Evolutionary conservation across 1,140 invertebrate genomes (phyloP).

Genomic region (Meloidogyne exigua): DNA sequence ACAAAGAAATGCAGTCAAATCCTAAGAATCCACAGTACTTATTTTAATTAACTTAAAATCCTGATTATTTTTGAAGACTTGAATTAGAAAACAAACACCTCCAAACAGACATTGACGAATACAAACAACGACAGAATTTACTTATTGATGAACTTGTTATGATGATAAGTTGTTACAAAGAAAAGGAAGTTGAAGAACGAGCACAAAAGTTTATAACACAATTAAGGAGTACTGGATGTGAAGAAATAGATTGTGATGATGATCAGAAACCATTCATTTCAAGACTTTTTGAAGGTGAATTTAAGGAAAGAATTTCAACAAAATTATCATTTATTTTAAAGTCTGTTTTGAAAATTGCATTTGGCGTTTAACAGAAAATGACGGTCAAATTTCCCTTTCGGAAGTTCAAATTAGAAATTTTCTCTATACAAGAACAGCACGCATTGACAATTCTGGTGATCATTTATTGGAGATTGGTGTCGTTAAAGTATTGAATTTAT

Average conservation of each 20-base stretch:
- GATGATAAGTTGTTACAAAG: conserved; percentile 80
- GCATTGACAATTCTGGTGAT: conserved; percentile 92
- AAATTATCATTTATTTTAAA: conserved; percentile 8
- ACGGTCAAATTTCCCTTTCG: conserved; percentile 93
- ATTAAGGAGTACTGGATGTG: conserved; percentile 3
- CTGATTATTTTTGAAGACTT: conserved; percentile 30
- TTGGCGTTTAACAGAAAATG: conserved; percentile 92
- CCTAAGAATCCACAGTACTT: conserved; percentile 1
- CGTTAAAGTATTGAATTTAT: conserved; percentile 86
- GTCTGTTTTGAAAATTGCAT: conserved; percentile 98
- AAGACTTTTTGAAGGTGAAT: conserved; percentile 76
- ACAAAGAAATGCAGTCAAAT: conserved; percentile 42
- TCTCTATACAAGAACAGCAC: conserved; percentile 91
- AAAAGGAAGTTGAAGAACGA: conserved; percentile 68
- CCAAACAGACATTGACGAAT: conserved; percentile 74
- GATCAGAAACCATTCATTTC: conserved; percentile 72
- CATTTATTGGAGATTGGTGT: conserved; percentile 95
- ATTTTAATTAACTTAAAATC: background rate
- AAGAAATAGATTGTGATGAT: conserved; percentile 33
- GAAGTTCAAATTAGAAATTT: conserved; percentile 93
- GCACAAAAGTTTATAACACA: conserved; percentile 29
- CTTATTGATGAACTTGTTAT: conserved; percentile 88
- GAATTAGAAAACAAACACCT: conserved; percentile 30
- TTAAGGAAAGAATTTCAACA: background rate
- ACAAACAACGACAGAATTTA: conserved; percentile 81